These are phyloP conservation scores for Labroides dimidiatus DNA, from an alignment of 2,797 vertebrate genomes.

Conservation along the genomic window DNA sequence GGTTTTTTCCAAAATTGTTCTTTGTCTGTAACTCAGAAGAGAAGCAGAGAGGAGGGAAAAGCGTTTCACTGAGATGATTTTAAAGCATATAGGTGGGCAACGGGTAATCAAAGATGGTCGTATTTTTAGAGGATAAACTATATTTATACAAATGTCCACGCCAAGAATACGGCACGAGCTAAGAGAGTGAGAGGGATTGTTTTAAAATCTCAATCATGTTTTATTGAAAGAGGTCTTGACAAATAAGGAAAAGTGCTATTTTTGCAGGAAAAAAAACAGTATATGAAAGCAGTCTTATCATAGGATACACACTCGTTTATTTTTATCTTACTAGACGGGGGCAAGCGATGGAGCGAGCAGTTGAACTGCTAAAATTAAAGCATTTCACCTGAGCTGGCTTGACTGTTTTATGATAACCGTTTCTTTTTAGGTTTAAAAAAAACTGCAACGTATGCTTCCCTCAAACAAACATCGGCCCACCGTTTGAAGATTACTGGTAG, in stretches of 20 bases:
- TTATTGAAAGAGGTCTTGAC: slow-evolving; percentile 65
- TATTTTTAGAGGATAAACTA: slow-evolving; percentile 82
- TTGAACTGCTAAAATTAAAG: slow-evolving; percentile 73
- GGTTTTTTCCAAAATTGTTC: slow-evolving; percentile 55
- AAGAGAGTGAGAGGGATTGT: slow-evolving; percentile 78
- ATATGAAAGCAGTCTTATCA: slow-evolving; percentile 68
- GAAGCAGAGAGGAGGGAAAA: slow-evolving; percentile 59
- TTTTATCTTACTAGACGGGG: slow-evolving; percentile 56
- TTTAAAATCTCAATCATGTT: slow-evolving; percentile 81
- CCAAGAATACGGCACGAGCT: slow-evolving; percentile 62
- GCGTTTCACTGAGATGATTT: slow-evolving; percentile 71
- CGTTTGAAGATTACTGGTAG: slow-evolving; percentile 33
- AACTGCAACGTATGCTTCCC: slow-evolving; percentile 48
- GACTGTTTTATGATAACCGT: slow-evolving; percentile 65
- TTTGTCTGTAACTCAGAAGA: slow-evolving; percentile 60
- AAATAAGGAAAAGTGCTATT: slow-evolving; percentile 75
- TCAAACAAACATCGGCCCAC: slow-evolving; percentile 46
- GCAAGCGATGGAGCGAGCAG: slow-evolving; percentile 70
- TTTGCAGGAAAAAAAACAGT: slow-evolving; percentile 72
- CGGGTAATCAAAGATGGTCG: slow-evolving; percentile 69
- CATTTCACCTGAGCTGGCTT: slow-evolving; percentile 68
- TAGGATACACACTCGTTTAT: slow-evolving; percentile 68
- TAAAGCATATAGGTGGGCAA: slow-evolving; percentile 62
- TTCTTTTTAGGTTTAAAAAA: slow-evolving; percentile 31
- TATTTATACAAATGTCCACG: slow-evolving; percentile 82